Base-by-base conservation (phyloP, 1,140 invertebrate species). In the Gryon sp. region DNA sequence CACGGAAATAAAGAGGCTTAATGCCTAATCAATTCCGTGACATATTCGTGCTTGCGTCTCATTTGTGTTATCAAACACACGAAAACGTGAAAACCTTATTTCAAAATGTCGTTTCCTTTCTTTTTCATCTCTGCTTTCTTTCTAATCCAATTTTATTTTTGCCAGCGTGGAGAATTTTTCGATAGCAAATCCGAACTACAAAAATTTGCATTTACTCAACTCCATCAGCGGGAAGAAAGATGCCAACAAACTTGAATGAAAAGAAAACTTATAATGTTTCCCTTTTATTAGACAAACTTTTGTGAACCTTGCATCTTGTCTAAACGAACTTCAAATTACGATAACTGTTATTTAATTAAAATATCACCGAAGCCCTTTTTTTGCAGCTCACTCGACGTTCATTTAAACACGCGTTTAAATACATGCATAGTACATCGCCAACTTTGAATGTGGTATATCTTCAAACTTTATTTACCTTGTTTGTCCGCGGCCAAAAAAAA, bases 1-100 rank as follows among this genome's bases (percentile, higher is more conserved):
- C 62, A 75, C 53, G 63, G 53, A 76, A 76, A 76, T 65, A 70
- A 70, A 76, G 74, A 70, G 63, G 36, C 48, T 41, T 45, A 66
- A 76, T 70, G 32, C 26, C 65, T 57, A 59, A 70, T 65, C 48
- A 69, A 57, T 69, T 57, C 53, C 59, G 19, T 53, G 74, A 69
- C 65, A 65, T 26, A 57, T 69, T 69, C 73, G 63, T 63, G 73
- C 41, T 40, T 18, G 15, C 14, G 32, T 57, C 41, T 52, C 34
- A 30, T 76, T 69, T 52, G 7, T 46, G 40, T 59, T 52, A n/a
- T 46, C 38, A 16, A 32, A 16, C 46, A 36, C 22, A 24, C 19
- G 36, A 28, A 34, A 16, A 36, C 11, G 41, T 8, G 38, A 63
- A 26, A 34, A 34, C 2, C 5, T 30, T 30, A 6, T 12, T 26